Percentiles rank a stretch among this genome's conserved stretches.
Evolutionary conservation across 2,113 vertebrate genomes (phyloP).

Genomic region (Chaetura pelagica): DNA sequence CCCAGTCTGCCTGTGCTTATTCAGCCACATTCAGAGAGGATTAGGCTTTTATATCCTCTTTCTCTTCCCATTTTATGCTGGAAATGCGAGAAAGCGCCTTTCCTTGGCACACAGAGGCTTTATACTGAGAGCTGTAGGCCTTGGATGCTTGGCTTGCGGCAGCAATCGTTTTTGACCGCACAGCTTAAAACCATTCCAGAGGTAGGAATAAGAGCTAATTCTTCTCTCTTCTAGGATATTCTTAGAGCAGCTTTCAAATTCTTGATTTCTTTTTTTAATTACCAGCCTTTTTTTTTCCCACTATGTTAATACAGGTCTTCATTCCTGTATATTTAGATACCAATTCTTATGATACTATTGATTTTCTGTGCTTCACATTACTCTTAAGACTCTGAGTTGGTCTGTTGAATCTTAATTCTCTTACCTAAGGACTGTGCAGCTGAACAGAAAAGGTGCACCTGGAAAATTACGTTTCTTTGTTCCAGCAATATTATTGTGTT

Average conservation of each 20-base stretch:
- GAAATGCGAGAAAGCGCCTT: neutral
- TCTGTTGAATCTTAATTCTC: neutral
- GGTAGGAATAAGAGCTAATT: neutral
- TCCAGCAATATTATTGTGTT: neutral
- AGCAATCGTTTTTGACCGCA: neutral
- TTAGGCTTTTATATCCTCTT: neutral
- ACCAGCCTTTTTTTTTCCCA: neutral
- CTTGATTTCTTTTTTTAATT: neutral
- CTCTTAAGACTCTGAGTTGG: neutral
- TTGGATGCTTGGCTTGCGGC: neutral
- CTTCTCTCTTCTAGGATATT: neutral
- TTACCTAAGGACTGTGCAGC: neutral
- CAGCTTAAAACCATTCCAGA: neutral
- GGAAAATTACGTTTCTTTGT: neutral
- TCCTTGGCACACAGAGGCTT: neutral
- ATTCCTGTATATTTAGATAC: neutral
- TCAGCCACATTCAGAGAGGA: neutral
- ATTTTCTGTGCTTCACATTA: accelerated
- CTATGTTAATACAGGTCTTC: neutral
- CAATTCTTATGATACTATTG: neutral
- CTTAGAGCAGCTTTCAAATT: neutral
- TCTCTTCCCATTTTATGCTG: neutral
- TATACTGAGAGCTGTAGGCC: neutral
- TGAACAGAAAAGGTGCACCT: neutral
- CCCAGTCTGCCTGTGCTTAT: neutral